Conservation (phyloP, 2,888 invertebrate genomes). For the Andricus quercusramuli region DNA sequence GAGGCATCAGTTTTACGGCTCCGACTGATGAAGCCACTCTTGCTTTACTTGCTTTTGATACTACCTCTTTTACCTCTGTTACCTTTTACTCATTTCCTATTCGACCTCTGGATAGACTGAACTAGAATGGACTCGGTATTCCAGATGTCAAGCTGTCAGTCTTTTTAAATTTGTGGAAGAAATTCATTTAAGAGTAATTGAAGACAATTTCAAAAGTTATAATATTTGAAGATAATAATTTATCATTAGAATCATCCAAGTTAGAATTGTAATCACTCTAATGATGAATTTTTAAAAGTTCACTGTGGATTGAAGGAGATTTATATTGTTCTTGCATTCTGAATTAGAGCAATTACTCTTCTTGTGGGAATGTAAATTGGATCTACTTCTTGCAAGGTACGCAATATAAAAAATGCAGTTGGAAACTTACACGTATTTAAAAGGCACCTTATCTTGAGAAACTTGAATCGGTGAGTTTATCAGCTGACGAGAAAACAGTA, state of each 20-base stretch:
- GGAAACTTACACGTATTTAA: background rate
- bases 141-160: background rate
- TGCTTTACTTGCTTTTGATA: slow-evolving; percentile 13
- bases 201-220: background rate
- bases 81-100: background rate
- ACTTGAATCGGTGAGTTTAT: background rate
- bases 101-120: background rate
- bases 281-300: background rate
- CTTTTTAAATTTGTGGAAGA: background rate
- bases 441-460: background rate
- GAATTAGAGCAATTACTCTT: background rate
- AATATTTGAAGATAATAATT: background rate
- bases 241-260: background rate
- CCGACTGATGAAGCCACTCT: background rate
- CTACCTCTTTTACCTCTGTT: background rate
- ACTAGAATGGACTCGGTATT: background rate
- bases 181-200: background rate
- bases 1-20: slow-evolving; percentile 1
- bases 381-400: background rate
- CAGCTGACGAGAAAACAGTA: background rate
- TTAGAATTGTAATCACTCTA: background rate
- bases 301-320: background rate
- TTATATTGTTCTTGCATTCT: background rate
- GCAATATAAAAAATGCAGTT: background rate
- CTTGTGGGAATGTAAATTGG: background rate